These are phyloP conservation scores for Limonius californicus DNA, from an alignment of 1,140 invertebrate species.

Conservation along the genomic window DNA sequence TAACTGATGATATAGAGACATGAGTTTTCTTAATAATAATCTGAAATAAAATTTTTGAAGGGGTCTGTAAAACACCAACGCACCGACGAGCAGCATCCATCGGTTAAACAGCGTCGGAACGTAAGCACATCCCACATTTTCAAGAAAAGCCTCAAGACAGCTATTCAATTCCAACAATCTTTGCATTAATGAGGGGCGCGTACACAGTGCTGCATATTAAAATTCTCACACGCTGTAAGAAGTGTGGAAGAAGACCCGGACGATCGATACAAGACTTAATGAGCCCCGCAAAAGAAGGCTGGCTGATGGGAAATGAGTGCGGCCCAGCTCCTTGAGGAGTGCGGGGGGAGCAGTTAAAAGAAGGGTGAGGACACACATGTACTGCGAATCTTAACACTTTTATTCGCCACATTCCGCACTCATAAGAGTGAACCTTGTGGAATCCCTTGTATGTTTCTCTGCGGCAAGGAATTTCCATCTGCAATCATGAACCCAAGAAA, in stretches of 20 bases:
- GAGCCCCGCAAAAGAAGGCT: constrained; percentile 38
- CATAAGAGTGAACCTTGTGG: too few species aligned
- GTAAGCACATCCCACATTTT: constrained; percentile 9
- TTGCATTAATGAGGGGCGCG: constrained; percentile 38
- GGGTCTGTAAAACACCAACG: too few species aligned
- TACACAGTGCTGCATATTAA: constrained; percentile 38
- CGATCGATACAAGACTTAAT: constrained; percentile 41
- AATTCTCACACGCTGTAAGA: constrained; percentile 39
- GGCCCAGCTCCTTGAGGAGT: constrained; percentile 16
- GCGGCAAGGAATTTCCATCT: too few species aligned
- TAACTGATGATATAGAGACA: too few species aligned
- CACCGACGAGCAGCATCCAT: background rate
- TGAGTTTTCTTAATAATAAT: too few species aligned
- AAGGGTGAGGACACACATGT: constrained; percentile 21
- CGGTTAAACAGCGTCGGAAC: constrained; percentile 9
- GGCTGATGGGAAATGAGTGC: constrained; percentile 37
- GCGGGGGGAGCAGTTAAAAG: constrained; percentile 25
- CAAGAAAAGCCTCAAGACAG: constrained; percentile 13
- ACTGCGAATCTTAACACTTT: background rate
- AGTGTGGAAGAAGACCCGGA: constrained; percentile 36
- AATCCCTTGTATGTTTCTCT: too few species aligned
- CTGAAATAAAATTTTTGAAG: too few species aligned
- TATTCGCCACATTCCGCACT: background rate
- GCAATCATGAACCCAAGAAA: too few species aligned
- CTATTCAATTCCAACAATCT: constrained; percentile 39